phyloP scores from a whole-genome alignment of 2,888 invertebrate species.

The Noctua fimbriata region DNA sequence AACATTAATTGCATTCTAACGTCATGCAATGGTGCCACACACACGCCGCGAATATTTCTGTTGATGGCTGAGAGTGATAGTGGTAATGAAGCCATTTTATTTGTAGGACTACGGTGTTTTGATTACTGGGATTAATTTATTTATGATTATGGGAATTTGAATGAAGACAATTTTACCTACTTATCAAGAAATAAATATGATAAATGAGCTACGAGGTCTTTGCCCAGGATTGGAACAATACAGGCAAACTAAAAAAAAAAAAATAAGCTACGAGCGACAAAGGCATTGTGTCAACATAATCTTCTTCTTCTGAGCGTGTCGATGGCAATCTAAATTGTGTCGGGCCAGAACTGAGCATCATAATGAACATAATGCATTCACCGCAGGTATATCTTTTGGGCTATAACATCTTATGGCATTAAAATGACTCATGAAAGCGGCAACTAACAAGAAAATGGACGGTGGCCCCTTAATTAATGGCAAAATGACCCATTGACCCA shows the following conservation, averaged over 20 bases:
- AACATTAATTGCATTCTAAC: conserved; percentile 79
- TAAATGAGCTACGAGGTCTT: too few species aligned
- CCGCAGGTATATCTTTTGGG: too few species aligned
- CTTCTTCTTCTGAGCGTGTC: too few species aligned
- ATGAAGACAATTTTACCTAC: background rate
- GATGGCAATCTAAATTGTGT: too few species aligned
- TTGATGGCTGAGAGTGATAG: conserved; percentile 48
- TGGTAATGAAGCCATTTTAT: conserved; percentile 51
- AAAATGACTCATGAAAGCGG: background rate
- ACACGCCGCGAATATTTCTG: conserved; percentile 45
- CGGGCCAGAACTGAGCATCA: too few species aligned
- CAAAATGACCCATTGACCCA: background rate
- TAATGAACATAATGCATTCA: background rate
- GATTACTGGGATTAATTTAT: conserved; percentile 15
- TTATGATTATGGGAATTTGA: background rate
- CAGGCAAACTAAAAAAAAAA: too few species aligned
- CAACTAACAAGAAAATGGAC: background rate
- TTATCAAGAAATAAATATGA: too few species aligned
- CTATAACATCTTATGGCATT: background rate
- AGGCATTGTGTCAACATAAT: background rate
- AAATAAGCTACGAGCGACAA: background rate
- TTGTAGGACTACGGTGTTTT: conserved; percentile 13
- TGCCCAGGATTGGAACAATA: too few species aligned
- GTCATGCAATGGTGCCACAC: conserved; percentile 73
- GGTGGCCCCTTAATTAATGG: background rate